phyloP scores from a whole-genome alignment of 1,140 invertebrate genomes.

The Octopus bimaculoides region DNA sequence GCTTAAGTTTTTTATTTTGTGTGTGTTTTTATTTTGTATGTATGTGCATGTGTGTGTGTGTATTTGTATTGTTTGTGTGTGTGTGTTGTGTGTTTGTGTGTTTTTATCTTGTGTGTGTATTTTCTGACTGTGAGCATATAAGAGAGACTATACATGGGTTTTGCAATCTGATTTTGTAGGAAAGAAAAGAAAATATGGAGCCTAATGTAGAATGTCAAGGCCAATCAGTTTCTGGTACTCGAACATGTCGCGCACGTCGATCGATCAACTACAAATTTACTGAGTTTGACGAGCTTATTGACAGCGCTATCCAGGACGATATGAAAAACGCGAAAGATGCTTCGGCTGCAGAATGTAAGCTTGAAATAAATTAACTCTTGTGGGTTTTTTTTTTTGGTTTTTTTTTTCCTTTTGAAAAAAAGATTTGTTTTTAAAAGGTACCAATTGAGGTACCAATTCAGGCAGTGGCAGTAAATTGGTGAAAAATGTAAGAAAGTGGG shows the following conservation, averaged over 20 bases:
- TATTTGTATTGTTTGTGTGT: no score
- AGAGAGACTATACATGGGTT: no score
- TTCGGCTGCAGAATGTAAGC: conserved; percentile 20
- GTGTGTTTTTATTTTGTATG: no score
- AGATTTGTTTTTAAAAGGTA: no score
- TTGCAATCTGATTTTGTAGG: conserved; percentile 1
- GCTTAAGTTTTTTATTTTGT: no score
- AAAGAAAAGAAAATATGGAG: conserved; percentile 13
- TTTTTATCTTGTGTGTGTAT: no score
- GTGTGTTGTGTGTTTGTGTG: no score
- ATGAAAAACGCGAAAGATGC: conserved; percentile 30
- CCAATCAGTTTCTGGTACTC: conserved; percentile 30
- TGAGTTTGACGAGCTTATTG: conserved; percentile 91
- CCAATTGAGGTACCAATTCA: no score
- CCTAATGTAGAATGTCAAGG: conserved; percentile 5
- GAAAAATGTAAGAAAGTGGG: no score
- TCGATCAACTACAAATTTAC: conserved; percentile 78
- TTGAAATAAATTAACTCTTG: neutral
- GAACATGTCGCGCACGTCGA: conserved; percentile 48
- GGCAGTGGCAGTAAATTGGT: no score
- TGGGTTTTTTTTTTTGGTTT: neutral
- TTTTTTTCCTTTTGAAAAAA: neutral
- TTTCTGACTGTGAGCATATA: no score
- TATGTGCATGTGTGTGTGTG: no score
- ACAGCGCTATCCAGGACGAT: conserved; percentile 79